Percentiles rank a stretch among this genome's conserved stretches.
Conservation (phyloP, 2,888 invertebrate genomes). For the Sylvicola fuscatus region DNA sequence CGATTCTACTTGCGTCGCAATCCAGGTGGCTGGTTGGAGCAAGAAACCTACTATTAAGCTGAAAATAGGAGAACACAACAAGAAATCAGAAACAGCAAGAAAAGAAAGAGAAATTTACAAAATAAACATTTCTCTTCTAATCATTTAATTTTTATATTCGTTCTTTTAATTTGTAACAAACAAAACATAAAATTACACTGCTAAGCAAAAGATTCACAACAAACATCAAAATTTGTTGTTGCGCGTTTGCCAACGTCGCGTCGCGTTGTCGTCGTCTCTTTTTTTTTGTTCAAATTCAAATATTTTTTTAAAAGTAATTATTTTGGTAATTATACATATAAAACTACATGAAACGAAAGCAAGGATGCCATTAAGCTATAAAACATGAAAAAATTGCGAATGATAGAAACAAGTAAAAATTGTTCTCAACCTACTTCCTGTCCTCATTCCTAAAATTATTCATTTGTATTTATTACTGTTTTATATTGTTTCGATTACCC, state of each 20-base stretch:
- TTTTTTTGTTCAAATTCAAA: no score
- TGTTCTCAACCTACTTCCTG: conserved; percentile 4
- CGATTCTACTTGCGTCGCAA: conserved; percentile 93
- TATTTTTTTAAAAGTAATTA: no score
- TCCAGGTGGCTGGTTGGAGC: conserved; percentile 97
- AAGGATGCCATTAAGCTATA: not conserved
- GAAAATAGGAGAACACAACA: not conserved
- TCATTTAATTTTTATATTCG: not conserved
- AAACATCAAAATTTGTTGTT: not conserved
- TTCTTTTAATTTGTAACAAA: not conserved
- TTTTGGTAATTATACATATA: not conserved
- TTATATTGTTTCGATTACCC: no score
- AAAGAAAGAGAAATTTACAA: conserved; percentile 1
- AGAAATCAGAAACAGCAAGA: conserved; percentile 7
- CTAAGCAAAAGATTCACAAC: not conserved
- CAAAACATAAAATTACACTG: not conserved
- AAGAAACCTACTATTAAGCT: conserved; percentile 92
- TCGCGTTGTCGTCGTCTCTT: no score
- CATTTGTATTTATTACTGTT: not conserved
- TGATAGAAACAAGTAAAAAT: conserved; percentile 5
- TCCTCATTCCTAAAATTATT: conserved; percentile 4
- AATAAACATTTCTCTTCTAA: no score
- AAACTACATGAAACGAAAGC: not conserved
- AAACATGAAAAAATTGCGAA: not conserved
- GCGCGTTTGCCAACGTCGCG: no score